Percentiles rank a stretch among this genome's conserved stretches.
These are phyloP conservation scores for Eristalinus aeneus DNA, from an alignment of 2,888 invertebrate genomes.

Conservation along the genomic window DNA sequence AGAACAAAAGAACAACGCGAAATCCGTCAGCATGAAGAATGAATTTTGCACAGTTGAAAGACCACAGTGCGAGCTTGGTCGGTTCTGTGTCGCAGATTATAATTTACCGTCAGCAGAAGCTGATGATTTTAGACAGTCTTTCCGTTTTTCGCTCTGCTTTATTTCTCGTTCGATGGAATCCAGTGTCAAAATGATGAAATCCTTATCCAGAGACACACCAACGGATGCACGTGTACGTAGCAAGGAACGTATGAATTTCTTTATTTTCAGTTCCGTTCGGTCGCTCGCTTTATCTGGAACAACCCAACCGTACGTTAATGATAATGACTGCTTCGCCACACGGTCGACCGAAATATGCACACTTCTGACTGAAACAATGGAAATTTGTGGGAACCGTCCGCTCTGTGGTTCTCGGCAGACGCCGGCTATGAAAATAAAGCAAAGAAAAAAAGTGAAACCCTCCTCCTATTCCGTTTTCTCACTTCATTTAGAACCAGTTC, in stretches of 20 bases:
- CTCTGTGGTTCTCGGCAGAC: background rate
- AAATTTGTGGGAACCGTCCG: background rate
- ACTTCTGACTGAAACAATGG: slow-evolving; percentile 42
- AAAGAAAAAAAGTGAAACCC: slow-evolving; percentile 3
- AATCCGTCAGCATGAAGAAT: slow-evolving; percentile 43
- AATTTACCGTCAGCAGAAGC: slow-evolving; percentile 23
- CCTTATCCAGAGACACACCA: background rate
- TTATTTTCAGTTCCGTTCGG: slow-evolving; percentile 5
- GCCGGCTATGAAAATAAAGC: background rate
- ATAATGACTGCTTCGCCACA: slow-evolving; percentile 53
- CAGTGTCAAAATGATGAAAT: slow-evolving; percentile 46
- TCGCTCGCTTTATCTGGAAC: slow-evolving; percentile 13
- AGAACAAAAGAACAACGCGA: slow-evolving; percentile 17
- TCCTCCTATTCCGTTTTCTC: slow-evolving; percentile 17
- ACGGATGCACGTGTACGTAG: background rate
- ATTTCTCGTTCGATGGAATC: slow-evolving; percentile 22
- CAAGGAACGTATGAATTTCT: background rate
- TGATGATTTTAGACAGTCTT: slow-evolving; percentile 43
- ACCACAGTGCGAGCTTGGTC: slow-evolving; percentile 4
- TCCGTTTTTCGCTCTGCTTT: background rate
- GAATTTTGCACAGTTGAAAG: slow-evolving; percentile 40
- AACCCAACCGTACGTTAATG: slow-evolving; percentile 46
- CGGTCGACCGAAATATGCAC: slow-evolving; percentile 47
- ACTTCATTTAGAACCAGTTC: slow-evolving; percentile 39
- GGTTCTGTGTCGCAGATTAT: slow-evolving; percentile 16